Evolutionary conservation across 1,140 invertebrate species (phyloP).

Genomic region (Fopius arisanus): DNA sequence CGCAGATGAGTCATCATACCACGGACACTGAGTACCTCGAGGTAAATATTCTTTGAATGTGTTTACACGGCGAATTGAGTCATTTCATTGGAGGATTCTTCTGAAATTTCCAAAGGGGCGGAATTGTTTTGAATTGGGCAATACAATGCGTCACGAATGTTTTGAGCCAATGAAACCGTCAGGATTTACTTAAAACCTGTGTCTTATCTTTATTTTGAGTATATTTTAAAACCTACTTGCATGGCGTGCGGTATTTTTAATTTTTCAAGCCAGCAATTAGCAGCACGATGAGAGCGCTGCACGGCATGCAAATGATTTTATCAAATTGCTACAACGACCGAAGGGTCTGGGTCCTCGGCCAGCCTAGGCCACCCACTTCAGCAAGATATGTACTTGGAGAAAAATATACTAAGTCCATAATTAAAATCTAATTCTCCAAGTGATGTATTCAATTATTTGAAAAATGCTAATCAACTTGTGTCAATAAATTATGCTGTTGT

Average conservation of each 20-base stretch:
- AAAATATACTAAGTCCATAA: neutral
- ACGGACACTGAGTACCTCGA: conserved; percentile 57
- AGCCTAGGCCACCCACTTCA: neutral
- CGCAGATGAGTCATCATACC: conserved; percentile 53
- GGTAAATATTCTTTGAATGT: conserved; percentile 45
- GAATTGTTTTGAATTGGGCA: neutral
- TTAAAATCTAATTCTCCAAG: conserved; percentile 28
- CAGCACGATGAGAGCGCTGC: conserved; percentile 33
- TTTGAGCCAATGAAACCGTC: conserved; percentile 31
- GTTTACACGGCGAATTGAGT: neutral
- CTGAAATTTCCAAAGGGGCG: neutral
- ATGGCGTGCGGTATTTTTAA: conserved; percentile 34
- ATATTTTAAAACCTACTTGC: conserved; percentile 29
- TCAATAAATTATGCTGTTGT: too few relatives aligned
- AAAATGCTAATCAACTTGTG: too few relatives aligned
- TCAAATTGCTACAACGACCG: conserved; percentile 28
- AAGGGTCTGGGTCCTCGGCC: neutral
- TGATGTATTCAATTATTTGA: too few relatives aligned
- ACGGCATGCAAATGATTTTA: conserved; percentile 38
- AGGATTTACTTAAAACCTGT: conserved; percentile 31
- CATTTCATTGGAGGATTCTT: neutral
- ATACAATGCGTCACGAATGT: neutral
- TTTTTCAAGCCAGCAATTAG: conserved; percentile 30
- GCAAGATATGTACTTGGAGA: neutral
- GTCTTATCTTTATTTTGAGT: conserved; percentile 27